Evolutionary conservation across 2,888 invertebrate genomes (phyloP), one percentile per base, ranked within the genome.

Genomic region (Enchytraeus crypticus): DNA sequence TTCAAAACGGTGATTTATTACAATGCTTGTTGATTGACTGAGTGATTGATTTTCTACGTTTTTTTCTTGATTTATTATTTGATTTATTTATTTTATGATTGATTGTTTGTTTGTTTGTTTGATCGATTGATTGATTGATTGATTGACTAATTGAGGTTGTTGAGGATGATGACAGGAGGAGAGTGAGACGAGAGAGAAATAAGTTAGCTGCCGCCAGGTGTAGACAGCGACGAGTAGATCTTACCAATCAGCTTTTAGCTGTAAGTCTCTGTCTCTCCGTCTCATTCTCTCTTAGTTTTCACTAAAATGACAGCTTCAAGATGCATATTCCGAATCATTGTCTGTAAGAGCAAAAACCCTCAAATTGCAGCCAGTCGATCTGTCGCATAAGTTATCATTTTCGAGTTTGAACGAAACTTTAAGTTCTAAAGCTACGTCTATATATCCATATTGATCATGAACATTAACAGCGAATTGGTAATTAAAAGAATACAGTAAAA

Each of bases 201-300:
- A 98, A 98, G 81, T 85, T 91, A 82, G 97, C 97, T 34, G 97
- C 97, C 57, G 97, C 97, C 0, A 85, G 96, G 69, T 98, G 97
- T 80, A 86, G 97, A 74, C 93, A 96, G 79, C 85, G 96, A 69
- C 85, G 97, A 64, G 88, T 97, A 72, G 96, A 97, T 79, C 92
- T 93, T 77, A 97, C 97, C 69, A 92, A 92, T 81, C 85, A 87
- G 70, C 84, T 97, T 34, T 84, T 92, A 71, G 86, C 86, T 67
- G 87, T 87, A 80, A 81, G 83, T 71, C 46, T 27, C 29, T n/a
- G n/a, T n/a, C n/a, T n/a, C n/a, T n/a, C n/a, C n/a, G n/a, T n/a
- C n/a, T 53, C 5, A 27, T 5, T 53, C 8, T 18, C 11, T 21
- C 29, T 4, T 47, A 26, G 1, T 18, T n/a, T n/a, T n/a, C 55